A percentile compares a stretch with the other conserved stretches of the same genome.
These are phyloP conservation scores for Hemithea aestivaria DNA, from an alignment of 2,888 invertebrate genomes.

Conservation along the genomic window DNA sequence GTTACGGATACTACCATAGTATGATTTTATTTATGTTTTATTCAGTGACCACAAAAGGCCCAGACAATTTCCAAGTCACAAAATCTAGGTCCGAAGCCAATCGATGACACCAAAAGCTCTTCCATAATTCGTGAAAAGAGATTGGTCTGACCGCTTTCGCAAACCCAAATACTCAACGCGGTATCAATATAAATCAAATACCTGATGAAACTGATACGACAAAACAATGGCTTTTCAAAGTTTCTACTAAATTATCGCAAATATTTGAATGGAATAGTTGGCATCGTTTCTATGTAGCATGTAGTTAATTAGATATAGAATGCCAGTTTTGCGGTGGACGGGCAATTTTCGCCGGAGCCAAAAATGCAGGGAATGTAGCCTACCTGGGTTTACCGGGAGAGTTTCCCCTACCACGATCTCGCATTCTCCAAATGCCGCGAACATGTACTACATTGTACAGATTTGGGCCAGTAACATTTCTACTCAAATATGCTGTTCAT, in stretches of 20 bases:
- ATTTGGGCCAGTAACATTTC: constrained; percentile 24
- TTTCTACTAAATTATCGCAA: constrained; percentile 22
- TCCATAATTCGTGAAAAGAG: background rate
- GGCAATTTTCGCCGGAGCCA: constrained; percentile 20
- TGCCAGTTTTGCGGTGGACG: constrained; percentile 23
- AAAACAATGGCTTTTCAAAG: constrained; percentile 16
- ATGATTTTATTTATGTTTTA: no score
- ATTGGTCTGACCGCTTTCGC: constrained; percentile 3
- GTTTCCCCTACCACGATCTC: constrained; percentile 23
- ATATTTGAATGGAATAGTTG: constrained; percentile 20
- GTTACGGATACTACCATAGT: no score
- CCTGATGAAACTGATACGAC: constrained; percentile 22
- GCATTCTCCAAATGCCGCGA: constrained; percentile 23
- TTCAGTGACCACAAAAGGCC: no score
- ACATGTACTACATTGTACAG: constrained; percentile 18
- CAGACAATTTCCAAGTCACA: no score
- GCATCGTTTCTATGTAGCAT: constrained; percentile 21
- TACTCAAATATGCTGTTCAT: constrained; percentile 18
- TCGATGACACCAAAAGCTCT: background rate
- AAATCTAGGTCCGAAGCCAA: no score
- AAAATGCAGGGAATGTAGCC: constrained; percentile 27
- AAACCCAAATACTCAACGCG: constrained; percentile 10
- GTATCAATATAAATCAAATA: constrained; percentile 24
- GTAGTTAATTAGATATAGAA: constrained; percentile 30
- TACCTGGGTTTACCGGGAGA: constrained; percentile 16